Percentiles rank a stretch among this genome's conserved stretches.
phyloP scores from a whole-genome alignment of 1,140 invertebrate species.

The Theocolax elegans region DNA sequence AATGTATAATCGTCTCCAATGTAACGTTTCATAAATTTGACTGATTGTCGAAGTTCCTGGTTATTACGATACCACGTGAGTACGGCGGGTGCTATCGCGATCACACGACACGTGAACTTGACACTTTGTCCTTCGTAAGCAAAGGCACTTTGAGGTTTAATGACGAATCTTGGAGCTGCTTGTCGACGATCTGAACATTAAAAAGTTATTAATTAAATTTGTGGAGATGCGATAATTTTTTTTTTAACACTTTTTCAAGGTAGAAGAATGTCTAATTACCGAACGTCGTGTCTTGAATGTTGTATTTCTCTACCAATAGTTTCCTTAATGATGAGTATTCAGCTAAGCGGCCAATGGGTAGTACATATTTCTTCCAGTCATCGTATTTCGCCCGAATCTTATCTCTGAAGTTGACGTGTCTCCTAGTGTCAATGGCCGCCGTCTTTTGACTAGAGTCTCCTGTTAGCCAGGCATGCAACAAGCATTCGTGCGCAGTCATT shows the following conservation, averaged over 20 bases:
- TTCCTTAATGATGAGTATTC: slow-evolving; percentile 98
- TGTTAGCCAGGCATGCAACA: slow-evolving; percentile 94
- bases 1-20: slow-evolving; percentile 96
- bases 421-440: slow-evolving; percentile 80
- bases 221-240: neutral
- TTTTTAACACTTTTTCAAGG: neutral
- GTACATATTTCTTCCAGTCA: slow-evolving; percentile 90
- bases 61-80: slow-evolving; percentile 96
- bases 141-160: slow-evolving; percentile 93
- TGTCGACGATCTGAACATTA: slow-evolving; percentile 85
- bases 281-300: slow-evolving; percentile 95
- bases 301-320: slow-evolving; percentile 94
- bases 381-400: slow-evolving; percentile 86
- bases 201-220: neutral
- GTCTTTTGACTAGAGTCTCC: slow-evolving; percentile 83
- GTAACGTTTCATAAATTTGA: slow-evolving; percentile 99
- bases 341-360: slow-evolving; percentile 95
- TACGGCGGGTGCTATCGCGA: slow-evolving; percentile 93
- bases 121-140: slow-evolving; percentile 97
- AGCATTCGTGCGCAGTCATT: slow-evolving; percentile 97
- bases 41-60: slow-evolving; percentile 93
- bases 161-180: slow-evolving; percentile 97
- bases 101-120: slow-evolving; percentile 96
- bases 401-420: slow-evolving; percentile 89
- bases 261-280: slow-evolving; percentile 69